These are phyloP conservation scores for Lochmaea capreae DNA, from an alignment of 2,888 invertebrate species.

Conservation along the genomic window DNA sequence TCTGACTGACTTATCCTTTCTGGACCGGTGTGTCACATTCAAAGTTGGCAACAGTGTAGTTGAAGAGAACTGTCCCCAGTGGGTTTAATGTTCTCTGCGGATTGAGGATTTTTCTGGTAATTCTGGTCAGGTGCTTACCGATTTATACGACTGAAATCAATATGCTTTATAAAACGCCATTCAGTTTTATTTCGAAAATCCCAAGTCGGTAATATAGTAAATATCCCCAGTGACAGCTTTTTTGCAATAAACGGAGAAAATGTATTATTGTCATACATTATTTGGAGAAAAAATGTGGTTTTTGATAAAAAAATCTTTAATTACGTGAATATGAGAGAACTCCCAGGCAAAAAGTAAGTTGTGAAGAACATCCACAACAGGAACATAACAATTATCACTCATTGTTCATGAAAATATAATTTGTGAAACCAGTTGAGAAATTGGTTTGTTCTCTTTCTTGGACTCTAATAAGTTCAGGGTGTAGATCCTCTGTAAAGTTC, in stretches of 20 bases:
- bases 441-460: too few relatives aligned
- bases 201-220: neutral
- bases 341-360: too few relatives aligned
- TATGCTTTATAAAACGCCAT: constrained; percentile 18
- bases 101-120: constrained; percentile 19
- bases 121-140: constrained; percentile 24
- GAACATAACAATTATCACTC: too few relatives aligned
- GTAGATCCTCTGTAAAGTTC: too few relatives aligned
- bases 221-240: neutral
- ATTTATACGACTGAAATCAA: constrained; percentile 23
- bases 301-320: too few relatives aligned
- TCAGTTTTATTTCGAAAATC: constrained; percentile 6
- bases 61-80: neutral
- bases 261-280: too few relatives aligned
- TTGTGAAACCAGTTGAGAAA: too few relatives aligned
- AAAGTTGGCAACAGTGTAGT: constrained; percentile 13
- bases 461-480: too few relatives aligned
- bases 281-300: too few relatives aligned
- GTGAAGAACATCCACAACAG: too few relatives aligned
- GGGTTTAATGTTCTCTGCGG: constrained; percentile 19
- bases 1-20: neutral
- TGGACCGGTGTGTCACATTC: neutral
- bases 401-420: too few relatives aligned
- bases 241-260: neutral
- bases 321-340: too few relatives aligned